These are phyloP conservation scores for Laspeyria flexula DNA, from an alignment of 2,888 invertebrate genomes.

Conservation along the genomic window DNA sequence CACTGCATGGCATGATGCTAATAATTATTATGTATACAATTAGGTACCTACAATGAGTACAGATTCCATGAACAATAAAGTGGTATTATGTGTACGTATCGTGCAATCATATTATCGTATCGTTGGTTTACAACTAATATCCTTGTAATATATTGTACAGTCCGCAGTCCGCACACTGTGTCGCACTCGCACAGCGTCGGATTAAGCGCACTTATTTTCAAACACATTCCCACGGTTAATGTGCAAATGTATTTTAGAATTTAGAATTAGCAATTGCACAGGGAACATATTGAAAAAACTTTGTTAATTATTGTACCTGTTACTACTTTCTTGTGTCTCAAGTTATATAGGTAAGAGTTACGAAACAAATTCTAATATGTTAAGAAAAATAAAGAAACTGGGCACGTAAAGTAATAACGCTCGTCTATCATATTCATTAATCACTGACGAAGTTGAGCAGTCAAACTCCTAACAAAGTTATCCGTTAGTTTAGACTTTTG, in stretches of 20 bases:
- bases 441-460: too few relatives aligned
- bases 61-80: background rate
- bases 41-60: background rate
- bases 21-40: background rate
- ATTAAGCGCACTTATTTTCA: slow-evolving; percentile 1
- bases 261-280: background rate
- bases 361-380: too few relatives aligned
- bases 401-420: too few relatives aligned
- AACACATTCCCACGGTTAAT: background rate
- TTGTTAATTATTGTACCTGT: too few relatives aligned
- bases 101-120: background rate
- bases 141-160: background rate
- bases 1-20: too few relatives aligned
- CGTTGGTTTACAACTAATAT: background rate
- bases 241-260: background rate
- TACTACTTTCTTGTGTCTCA: too few relatives aligned
- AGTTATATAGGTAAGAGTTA: too few relatives aligned
- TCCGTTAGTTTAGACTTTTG: background rate
- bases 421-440: too few relatives aligned
- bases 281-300: background rate
- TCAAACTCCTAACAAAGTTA: too few relatives aligned
- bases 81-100: background rate
- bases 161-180: background rate
- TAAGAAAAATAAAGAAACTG: too few relatives aligned
- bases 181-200: background rate